Conservation (phyloP, 2,113 vertebrate species). For the Ammospiza caudacuta region DNA sequence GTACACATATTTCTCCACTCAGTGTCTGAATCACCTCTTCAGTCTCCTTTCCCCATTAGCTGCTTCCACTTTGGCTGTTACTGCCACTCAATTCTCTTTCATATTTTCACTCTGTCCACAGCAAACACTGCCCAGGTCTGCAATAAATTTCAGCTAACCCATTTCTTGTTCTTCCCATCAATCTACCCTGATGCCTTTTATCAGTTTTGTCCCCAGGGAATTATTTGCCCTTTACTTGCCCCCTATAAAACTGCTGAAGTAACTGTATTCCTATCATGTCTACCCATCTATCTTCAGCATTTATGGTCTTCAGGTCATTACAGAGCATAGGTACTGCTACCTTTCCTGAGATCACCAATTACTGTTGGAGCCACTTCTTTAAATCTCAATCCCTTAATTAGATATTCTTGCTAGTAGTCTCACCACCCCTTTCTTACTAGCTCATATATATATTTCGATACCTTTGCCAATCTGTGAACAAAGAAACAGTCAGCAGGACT, state of each 20-base stretch:
- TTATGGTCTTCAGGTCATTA: constrained; percentile 27
- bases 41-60: not conserved
- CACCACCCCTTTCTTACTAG: not conserved
- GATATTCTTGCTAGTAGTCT: not conserved
- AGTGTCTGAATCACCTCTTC: not conserved
- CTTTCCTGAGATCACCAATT: constrained; percentile 4
- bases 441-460: not conserved
- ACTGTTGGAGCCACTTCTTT: not conserved
- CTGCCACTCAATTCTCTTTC: constrained; percentile 23
- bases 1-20: not conserved
- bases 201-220: constrained; percentile 32
- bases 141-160: constrained; percentile 51
- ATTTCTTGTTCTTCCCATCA: constrained; percentile 35
- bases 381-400: not conserved
- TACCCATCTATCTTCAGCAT: constrained; percentile 27
- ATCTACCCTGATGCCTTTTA: constrained; percentile 31
- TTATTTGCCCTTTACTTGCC: constrained; percentile 59
- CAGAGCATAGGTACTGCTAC: not conserved
- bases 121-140: not conserved
- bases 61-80: not conserved
- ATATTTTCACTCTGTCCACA: constrained; percentile 31
- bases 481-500: not conserved
- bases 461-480: not conserved
- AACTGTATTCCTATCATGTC: constrained; percentile 48
- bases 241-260: constrained; percentile 40